Conservation (phyloP, 2,113 vertebrate species). For the Ctenodactylus gundi region DNA sequence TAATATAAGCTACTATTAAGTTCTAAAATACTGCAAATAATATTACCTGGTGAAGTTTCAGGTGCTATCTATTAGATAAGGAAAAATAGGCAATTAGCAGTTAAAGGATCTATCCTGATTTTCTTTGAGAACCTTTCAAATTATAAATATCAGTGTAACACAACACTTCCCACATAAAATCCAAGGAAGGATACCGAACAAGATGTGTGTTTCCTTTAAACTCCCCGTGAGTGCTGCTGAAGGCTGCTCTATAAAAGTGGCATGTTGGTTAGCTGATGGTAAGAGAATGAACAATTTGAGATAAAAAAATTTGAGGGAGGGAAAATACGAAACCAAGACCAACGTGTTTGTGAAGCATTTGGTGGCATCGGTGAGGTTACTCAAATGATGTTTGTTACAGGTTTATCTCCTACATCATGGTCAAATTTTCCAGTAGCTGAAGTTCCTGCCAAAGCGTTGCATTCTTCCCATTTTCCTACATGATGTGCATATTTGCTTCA, state of each 20-base stretch:
- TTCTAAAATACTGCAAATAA: background rate
- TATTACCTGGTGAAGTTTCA: background rate
- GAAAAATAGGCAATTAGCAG: background rate
- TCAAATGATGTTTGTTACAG: background rate
- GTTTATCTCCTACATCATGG: constrained; percentile 6
- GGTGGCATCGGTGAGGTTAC: background rate
- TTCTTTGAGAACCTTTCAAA: constrained; percentile 1
- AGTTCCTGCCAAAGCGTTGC: background rate
- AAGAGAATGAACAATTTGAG: background rate
- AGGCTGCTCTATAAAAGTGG: background rate
- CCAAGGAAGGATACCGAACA: background rate
- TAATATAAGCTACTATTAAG: background rate
- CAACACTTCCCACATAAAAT: constrained; percentile 1
- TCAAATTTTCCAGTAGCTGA: background rate
- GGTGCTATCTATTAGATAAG: background rate
- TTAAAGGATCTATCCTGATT: background rate
- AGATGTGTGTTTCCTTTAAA: background rate
- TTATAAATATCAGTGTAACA: constrained; percentile 17
- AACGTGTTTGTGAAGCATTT: background rate
- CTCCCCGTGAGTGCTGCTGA: background rate
- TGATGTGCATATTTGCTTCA: background rate
- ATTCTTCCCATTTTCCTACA: background rate
- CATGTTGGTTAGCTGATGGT: background rate
- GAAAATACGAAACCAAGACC: background rate
- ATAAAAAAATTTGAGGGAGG: background rate